Evolutionary conservation across 2,113 vertebrate genomes (phyloP), one percentile per base, ranked within the genome.

Genomic region (Garra rufa): DNA sequence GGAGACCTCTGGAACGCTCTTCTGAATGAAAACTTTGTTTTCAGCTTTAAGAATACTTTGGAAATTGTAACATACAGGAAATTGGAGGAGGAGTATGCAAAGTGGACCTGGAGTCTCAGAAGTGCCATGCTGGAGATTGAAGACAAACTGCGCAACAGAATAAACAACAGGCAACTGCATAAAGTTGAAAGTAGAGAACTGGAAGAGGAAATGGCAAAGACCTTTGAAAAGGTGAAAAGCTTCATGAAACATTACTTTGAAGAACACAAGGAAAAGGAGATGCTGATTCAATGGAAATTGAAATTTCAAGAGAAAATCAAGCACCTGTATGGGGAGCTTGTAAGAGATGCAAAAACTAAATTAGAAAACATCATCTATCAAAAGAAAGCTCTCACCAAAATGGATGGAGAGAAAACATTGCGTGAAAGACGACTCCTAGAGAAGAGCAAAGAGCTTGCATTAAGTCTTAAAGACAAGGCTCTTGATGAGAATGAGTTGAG

Each of bases 1-100:
- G 92, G 48, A 86, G 85, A 80, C 88, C 93, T 69, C 84, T 83
- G 1, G 91, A 91, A 43, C 90, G 95, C 0, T 1, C 71, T 93
- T 3, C 41, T 41, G 86, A 0, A 81, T 9, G 73, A 83, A 0
- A 87, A 86, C 34, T 94, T 93, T 46, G 43, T 94, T 70, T 93
- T 94, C 80, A 92, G 91, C 55, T 95, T 94, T 85, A 93, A 83
- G 77, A 95, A 94, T 14, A 93, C 92, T 0, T 6, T 85, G 41
- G 92, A 94, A 46, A 88, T 94, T 41, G 83, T 90, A 19, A 73
- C 10, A 0, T 91, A 92, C 83, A 90, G 89, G 30, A 89, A 88
- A 61, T 70, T 94, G 28, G 93, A 94, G 73, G 79, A 10, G 0
- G 46, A 38, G 0, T 91, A 88, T 41, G 88, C 86, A 1, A 77